A percentile compares a stretch with the other conserved stretches of the same genome.
Conservation (phyloP, 2,113 vertebrate genomes). For the Danio rerio region DNA sequence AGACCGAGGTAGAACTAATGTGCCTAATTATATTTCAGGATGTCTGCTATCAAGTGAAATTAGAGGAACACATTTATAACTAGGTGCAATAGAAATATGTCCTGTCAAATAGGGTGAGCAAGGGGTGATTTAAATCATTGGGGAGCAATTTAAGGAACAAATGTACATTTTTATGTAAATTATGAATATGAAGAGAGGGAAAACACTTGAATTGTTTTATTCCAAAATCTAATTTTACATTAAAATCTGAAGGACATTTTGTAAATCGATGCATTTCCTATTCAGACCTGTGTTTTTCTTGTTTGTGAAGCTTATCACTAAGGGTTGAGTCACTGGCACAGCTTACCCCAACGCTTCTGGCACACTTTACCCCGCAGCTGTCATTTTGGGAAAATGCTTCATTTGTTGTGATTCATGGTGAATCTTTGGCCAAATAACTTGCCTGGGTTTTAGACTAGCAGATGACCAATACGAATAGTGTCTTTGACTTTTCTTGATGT, state of each 20-base stretch:
- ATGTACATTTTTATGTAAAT: background rate
- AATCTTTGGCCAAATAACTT: slow-evolving; percentile 14
- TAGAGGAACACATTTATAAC: background rate
- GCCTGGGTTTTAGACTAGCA: background rate
- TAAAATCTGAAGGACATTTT: no score
- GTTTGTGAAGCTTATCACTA: background rate
- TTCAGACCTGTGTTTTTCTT: background rate
- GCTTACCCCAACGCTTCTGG: background rate
- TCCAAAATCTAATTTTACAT: background rate
- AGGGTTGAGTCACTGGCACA: background rate
- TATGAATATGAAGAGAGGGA: background rate
- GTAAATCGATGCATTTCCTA: background rate
- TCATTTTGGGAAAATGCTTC: background rate
- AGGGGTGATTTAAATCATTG: background rate
- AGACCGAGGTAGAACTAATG: background rate
- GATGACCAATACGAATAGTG: background rate
- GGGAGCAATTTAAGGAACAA: background rate
- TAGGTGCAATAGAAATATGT: background rate
- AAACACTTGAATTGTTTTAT: background rate
- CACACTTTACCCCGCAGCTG: slow-evolving; percentile 4
- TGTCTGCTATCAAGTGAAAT: slow-evolving; percentile 15
- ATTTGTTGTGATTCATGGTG: slow-evolving; percentile 4
- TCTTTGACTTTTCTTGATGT: background rate
- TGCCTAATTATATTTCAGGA: slow-evolving; percentile 10
- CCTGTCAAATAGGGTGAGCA: background rate